Conservation (phyloP, 2,797 vertebrate species). For the Valencia hispanica region DNA sequence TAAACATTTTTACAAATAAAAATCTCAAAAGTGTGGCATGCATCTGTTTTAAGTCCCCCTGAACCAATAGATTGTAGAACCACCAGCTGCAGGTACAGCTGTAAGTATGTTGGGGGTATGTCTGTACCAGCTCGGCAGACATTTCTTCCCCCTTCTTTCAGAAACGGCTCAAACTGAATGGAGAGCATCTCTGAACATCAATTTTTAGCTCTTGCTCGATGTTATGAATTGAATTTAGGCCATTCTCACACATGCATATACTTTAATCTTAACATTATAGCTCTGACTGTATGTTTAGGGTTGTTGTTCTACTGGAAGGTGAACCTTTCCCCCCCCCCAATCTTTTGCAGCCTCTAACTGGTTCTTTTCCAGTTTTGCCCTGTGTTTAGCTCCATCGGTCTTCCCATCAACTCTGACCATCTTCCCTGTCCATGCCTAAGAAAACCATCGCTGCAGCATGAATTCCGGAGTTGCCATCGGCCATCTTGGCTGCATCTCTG, state of each 20-base stretch:
- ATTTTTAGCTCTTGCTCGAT: not conserved
- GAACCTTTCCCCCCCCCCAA: not conserved
- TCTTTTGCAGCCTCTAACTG: not conserved
- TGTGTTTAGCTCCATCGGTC: not conserved
- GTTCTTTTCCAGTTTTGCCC: no score
- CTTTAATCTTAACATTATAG: not conserved
- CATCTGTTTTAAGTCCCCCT: not conserved
- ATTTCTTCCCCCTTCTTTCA: not conserved
- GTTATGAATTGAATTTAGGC: not conserved
- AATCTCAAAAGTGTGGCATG: not conserved
- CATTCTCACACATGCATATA: not conserved
- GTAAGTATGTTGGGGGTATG: not conserved
- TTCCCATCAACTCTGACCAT: not conserved
- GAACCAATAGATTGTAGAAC: not conserved
- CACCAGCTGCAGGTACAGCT: not conserved
- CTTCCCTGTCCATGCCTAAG: not conserved
- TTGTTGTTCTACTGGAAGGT: not conserved
- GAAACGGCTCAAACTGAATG: not conserved
- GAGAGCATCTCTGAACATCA: not conserved
- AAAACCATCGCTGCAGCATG: not conserved
- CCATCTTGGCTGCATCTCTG: not conserved
- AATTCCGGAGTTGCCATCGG: not conserved
- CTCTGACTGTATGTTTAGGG: not conserved
- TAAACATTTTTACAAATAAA: not conserved
- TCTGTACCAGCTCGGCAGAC: no score